A percentile compares a stretch with the other conserved stretches of the same genome.
phyloP scores from a whole-genome alignment of 2,113 vertebrate species.

The Xerus inauris region DNA sequence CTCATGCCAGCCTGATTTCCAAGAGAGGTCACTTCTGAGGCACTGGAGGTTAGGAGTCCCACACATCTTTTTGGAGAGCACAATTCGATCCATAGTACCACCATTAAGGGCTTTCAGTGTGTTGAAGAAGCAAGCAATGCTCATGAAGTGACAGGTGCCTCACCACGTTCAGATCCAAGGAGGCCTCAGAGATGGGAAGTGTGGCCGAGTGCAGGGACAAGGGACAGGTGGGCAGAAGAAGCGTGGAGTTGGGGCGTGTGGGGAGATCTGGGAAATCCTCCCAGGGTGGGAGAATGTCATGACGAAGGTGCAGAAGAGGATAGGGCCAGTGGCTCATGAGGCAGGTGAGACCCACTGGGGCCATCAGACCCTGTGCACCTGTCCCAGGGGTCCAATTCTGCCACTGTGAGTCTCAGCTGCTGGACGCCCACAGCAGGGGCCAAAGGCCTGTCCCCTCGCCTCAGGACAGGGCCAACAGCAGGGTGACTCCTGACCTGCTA shows the following conservation, averaged over 20 bases:
- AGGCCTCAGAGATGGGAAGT: background rate
- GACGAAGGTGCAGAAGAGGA: too few relatives aligned
- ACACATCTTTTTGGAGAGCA: too few relatives aligned
- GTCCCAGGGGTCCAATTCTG: accelerated
- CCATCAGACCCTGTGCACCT: background rate
- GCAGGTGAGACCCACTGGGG: accelerated
- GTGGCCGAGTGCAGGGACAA: accelerated
- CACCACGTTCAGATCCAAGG: too few relatives aligned
- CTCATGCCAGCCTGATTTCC: background rate
- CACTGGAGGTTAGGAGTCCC: background rate
- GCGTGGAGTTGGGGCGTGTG: too few relatives aligned
- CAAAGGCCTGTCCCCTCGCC: background rate
- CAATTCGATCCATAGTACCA: too few relatives aligned
- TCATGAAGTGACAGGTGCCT: too few relatives aligned
- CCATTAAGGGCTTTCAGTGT: background rate
- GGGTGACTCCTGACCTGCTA: background rate
- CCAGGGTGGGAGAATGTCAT: too few relatives aligned
- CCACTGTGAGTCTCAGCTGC: background rate
- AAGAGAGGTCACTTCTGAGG: background rate
- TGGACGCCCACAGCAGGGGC: too few relatives aligned
- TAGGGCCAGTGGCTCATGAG: accelerated
- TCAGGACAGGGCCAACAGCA: background rate
- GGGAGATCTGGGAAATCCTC: background rate
- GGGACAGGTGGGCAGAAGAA: background rate
- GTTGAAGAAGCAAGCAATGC: too few relatives aligned